Percentiles rank a stretch among this genome's conserved stretches.
phyloP scores from a whole-genome alignment of 1,140 invertebrate genomes.

The Brachionus asplanchnoidis region DNA sequence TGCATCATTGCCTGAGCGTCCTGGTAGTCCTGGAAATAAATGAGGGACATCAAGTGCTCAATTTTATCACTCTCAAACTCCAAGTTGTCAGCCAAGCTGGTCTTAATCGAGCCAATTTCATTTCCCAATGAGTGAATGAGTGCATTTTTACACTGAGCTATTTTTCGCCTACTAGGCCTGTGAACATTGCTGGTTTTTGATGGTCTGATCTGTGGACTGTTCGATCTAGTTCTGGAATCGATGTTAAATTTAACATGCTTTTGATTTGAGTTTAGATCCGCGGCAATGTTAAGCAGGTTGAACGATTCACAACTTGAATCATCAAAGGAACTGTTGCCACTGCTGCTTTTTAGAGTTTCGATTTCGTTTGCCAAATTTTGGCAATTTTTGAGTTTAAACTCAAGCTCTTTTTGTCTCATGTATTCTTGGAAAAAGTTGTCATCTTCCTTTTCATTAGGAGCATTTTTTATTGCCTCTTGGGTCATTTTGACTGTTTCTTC shows the following conservation, averaged over 20 bases:
- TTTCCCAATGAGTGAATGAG: not conserved
- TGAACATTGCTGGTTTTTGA: not conserved
- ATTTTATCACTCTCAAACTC: not conserved
- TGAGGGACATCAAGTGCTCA: not conserved
- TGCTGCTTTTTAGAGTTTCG: slow-evolving; percentile 10
- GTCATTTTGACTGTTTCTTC: slow-evolving; percentile 30
- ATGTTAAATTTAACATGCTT: slow-evolving; percentile 23
- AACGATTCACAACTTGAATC: not conserved
- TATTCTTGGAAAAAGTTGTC: slow-evolving; percentile 16
- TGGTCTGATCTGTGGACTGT: not conserved
- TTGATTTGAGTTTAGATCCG: not conserved
- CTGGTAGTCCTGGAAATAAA: slow-evolving; percentile 13
- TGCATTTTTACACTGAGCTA: not conserved
- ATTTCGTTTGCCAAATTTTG: not conserved
- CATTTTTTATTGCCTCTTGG: not conserved
- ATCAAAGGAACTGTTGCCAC: slow-evolving; percentile 13
- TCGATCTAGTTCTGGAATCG: not conserved
- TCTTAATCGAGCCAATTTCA: not conserved
- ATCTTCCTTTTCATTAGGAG: not conserved
- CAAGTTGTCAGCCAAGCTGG: not conserved
- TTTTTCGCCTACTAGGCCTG: slow-evolving; percentile 1
- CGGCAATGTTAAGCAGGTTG: not conserved
- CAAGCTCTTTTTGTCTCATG: slow-evolving; percentile 12
- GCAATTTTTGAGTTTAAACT: not conserved
- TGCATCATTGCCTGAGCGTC: slow-evolving; percentile 22